A percentile compares a stretch with the other conserved stretches of the same genome.
These are phyloP conservation scores for Gobio occitaniae DNA, from an alignment of 2,797 vertebrate genomes.

Conservation along the genomic window DNA sequence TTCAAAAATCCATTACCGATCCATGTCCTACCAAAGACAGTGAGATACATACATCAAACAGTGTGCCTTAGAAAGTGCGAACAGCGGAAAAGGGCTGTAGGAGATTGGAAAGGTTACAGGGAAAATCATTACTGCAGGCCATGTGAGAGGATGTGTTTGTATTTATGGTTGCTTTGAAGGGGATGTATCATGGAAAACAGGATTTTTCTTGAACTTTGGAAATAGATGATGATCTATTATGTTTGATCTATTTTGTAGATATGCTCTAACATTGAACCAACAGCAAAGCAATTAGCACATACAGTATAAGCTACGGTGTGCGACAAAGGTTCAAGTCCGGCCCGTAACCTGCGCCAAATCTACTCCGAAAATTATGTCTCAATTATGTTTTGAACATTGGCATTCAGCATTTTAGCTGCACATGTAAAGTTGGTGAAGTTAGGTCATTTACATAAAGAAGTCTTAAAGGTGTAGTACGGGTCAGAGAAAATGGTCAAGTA, in stretches of 20 bases:
- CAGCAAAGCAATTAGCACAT: neutral
- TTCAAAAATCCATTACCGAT: conserved; percentile 49
- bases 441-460: neutral
- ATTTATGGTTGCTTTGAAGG: conserved; percentile 5
- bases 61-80: neutral
- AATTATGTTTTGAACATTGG: neutral
- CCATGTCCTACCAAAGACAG: neutral
- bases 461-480: neutral
- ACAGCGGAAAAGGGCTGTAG: conserved; percentile 1
- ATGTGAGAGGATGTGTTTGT: conserved; percentile 1
- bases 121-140: conserved; percentile 23
- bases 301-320: no score
- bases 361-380: neutral
- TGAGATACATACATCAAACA: neutral
- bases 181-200: neutral
- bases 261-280: neutral
- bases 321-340: neutral
- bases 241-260: neutral
- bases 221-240: neutral
- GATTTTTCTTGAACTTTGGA: neutral
- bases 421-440: no score
- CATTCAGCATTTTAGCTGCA: neutral
- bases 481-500: neutral
- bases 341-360: neutral
- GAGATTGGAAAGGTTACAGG: neutral